A percentile compares a stretch with the other conserved stretches of the same genome.
Conservation (phyloP, 2,113 vertebrate genomes). For the Barbus barbus region DNA sequence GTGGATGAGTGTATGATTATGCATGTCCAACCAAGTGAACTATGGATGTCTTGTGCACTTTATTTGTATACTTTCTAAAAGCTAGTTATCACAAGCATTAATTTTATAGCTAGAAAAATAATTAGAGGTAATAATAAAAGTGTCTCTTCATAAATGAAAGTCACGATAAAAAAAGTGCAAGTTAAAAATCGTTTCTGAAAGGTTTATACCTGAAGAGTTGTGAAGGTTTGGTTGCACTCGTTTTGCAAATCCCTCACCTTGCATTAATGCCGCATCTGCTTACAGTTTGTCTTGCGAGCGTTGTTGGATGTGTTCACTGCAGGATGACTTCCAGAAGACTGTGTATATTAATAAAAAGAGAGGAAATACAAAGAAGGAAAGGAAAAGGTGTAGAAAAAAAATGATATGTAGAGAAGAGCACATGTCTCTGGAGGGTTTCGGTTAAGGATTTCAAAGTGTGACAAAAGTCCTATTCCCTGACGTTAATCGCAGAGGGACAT, state of each 20-base stretch:
- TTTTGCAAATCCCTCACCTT: background rate
- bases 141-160: background rate
- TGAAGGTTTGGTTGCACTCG: background rate
- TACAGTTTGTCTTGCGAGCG: background rate
- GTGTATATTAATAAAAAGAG: slow-evolving; percentile 1
- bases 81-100: background rate
- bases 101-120: background rate
- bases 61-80: background rate
- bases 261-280: slow-evolving; percentile 11
- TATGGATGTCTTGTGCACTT: too few species aligned
- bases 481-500: slow-evolving; percentile 28
- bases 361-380: too few species aligned
- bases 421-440: slow-evolving; percentile 23
- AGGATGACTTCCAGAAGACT: background rate
- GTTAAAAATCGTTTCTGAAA: background rate
- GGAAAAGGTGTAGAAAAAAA: slow-evolving; percentile 56
- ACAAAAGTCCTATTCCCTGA: slow-evolving; percentile 34
- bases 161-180: background rate
- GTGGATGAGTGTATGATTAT: background rate
- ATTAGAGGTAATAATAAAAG: background rate
- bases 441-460: slow-evolving; percentile 30
- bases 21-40: background rate
- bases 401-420: background rate
- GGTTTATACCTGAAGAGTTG: background rate
- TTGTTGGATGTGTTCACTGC: slow-evolving; percentile 1